Conservation (phyloP, 2,797 vertebrate species). For the Scolopax rusticola region DNA sequence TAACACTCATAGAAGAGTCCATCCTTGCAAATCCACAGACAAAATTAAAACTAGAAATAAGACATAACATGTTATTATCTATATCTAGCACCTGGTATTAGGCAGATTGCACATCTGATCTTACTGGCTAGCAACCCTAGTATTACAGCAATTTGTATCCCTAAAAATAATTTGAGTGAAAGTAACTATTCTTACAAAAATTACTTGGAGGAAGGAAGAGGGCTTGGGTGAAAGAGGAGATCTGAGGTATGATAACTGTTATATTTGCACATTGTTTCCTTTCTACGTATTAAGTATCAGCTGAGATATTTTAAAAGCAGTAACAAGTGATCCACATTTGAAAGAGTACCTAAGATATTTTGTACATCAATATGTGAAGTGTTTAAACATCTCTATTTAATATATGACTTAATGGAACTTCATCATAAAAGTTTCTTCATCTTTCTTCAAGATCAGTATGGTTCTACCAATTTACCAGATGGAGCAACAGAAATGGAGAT, state of each 20-base stretch:
- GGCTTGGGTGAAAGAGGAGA: background rate
- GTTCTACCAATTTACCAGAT: background rate
- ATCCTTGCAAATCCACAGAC: background rate
- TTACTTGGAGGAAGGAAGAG: background rate
- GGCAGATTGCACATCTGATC: background rate
- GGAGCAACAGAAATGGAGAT: background rate
- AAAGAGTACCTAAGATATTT: background rate
- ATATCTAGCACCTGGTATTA: background rate
- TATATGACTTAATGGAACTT: background rate
- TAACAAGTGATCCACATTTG: background rate
- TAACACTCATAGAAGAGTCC: background rate
- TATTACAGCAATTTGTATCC: background rate
- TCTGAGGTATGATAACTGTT: background rate
- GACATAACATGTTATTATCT: background rate
- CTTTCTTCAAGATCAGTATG: background rate
- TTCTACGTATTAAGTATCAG: background rate
- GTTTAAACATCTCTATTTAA: background rate
- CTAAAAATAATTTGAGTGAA: background rate
- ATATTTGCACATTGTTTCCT: background rate
- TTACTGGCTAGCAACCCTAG: background rate
- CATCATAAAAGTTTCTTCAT: background rate
- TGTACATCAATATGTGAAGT: background rate
- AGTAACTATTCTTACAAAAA: background rate
- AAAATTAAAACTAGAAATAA: slow-evolving; percentile 25
- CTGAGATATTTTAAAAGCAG: background rate